Base-by-base conservation (phyloP, 2,797 vertebrate species). In the Cottoperca gobio region DNA sequence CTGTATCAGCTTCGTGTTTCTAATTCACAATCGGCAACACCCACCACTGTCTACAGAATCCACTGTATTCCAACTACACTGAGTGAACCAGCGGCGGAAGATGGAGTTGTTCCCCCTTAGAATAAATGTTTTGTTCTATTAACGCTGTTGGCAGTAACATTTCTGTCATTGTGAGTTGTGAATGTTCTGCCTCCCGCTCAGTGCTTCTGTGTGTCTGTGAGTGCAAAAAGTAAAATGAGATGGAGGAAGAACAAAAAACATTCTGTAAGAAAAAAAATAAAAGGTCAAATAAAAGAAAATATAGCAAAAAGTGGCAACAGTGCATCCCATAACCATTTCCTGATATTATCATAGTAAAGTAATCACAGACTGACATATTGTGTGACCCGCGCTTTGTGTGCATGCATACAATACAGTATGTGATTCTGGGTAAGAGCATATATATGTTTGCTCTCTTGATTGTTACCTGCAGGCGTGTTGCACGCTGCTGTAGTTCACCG, bases 391-490 rank as follows among this genome's bases (percentile, higher is more conserved):
- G 19, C 28, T 59, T 10, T 59, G 12, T 61, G 35, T 43, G 42
- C 21, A 0, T 12, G 5, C 24, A 0, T 45, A 16, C 14, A 8
- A 0, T 35, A 21, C 17, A 26, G 13, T 26, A 2, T 48, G n/a
- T 77, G 8, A 33, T 8, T 79, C 17, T 70, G 12, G 37, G 21
- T 39, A 45, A 49, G 68, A 13, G 33, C 16, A 16, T 54, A 17
- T 23, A 19, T 58, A 21, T 19, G 26, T 39, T 42, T 73, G 45
- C 35, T 39, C 58, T 35, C 48, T 64, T 3, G 6, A 52, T 81
- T 79, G 63, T 81, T 78, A 77, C 73, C 58, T 72, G 64, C 40
- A 70, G 79, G 67, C 60, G 74, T 69, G 59, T 50, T 78, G 40
- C 62, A 6, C 17, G 40, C 67, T 35, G 39, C 62, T 69, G 64